Base-by-base conservation (phyloP, 2,888 invertebrate species). In the Agapetus fuscipes region DNA sequence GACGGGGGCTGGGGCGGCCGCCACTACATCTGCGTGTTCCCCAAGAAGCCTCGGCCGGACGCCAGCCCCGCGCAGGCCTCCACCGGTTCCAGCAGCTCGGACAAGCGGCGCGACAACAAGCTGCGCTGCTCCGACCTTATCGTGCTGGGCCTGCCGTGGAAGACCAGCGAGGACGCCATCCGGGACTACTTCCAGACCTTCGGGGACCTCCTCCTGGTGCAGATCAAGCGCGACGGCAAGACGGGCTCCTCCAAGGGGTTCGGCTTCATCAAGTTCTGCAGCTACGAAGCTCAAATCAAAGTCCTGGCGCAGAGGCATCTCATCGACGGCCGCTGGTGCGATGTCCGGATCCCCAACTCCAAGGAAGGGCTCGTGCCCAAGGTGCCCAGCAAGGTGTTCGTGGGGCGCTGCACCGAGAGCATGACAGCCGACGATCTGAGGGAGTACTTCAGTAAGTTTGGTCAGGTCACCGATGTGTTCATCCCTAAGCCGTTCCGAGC, bases 391-490 rank as follows among this genome's bases (percentile, higher is more conserved):
- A 85, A 86, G 60, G 83, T 89, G 37, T 89, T 88, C 60, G 85
- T 89, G 32, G 88, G 88, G 3, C 75, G 87, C 42, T 82, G 87
- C 57, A 83, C 85, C 2, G 87, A 87, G 56, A 83, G 79, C 54
- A 77, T 87, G 49, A 77, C 79, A 2, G 77, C 82, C 0, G 83
- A 85, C 31, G 84, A 85, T 59, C 66, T 89, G 49, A 74, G 83
- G 31, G 80, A 81, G 47, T 86, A 85, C 62, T 83, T 84, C 56
- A 72, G 74, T 10, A 79, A 82, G 51, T 85, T 76, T 58, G 86
- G 85, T n/a, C 83, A 83, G 61, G 85, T 88, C 41, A 80, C 81
- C 3, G 88, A 89, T 61, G 87, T 88, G 43, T 89, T 86, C 60
- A 84, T 89, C 55, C 88, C 88, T 29, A 81, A 81, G 54, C 88